A percentile compares a stretch with the other conserved stretches of the same genome.
These are phyloP conservation scores for Xiphophorus hellerii DNA, from an alignment of 2,113 vertebrate genomes.

Conservation along the genomic window DNA sequence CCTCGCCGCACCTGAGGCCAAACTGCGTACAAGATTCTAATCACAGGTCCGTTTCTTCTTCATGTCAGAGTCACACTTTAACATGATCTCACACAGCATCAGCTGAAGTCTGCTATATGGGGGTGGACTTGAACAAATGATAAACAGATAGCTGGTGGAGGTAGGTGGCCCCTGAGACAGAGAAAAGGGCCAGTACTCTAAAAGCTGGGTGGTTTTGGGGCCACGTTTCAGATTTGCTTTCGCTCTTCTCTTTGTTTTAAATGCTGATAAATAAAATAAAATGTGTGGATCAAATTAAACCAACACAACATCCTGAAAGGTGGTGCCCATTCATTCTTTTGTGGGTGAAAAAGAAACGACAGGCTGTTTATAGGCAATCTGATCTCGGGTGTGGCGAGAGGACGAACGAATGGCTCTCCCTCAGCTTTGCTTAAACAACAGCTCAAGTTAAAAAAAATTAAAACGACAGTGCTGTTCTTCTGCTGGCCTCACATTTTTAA, in stretches of 20 bases:
- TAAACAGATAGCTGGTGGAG: background rate
- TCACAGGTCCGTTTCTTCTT: slow-evolving; percentile 60
- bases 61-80: slow-evolving; percentile 33
- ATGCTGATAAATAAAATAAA: background rate
- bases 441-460: no score
- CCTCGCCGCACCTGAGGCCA: slow-evolving; percentile 81
- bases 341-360: background rate
- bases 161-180: background rate
- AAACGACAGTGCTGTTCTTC: background rate
- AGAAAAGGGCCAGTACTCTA: background rate
- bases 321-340: background rate
- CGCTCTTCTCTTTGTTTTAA: background rate
- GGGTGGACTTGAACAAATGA: background rate
- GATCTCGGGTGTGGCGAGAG: no score
- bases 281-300: background rate
- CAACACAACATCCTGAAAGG: background rate
- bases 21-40: slow-evolving; percentile 41
- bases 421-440: background rate
- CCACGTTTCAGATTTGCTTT: background rate
- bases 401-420: no score
- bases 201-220: background rate
- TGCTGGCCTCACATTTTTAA: background rate
- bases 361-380: no score
- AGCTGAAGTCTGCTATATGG: background rate
- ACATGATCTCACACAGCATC: slow-evolving; percentile 16